phyloP scores from a whole-genome alignment of 2,888 invertebrate genomes.

The Sicus ferrugineus region DNA sequence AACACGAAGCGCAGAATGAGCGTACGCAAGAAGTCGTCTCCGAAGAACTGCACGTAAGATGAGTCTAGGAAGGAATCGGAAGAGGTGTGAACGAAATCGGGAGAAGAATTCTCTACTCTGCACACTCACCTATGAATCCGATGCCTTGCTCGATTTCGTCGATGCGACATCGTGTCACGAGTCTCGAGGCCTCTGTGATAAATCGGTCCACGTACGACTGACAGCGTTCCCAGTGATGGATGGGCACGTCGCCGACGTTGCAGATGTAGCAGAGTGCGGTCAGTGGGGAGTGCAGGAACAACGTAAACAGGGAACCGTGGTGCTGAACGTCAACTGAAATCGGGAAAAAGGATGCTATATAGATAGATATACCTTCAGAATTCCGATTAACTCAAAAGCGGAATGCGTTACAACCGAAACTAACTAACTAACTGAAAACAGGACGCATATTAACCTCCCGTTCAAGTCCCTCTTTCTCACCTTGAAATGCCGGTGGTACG shows the following conservation, averaged over 20 bases:
- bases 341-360: conserved; percentile 2
- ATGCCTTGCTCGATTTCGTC: conserved; percentile 71
- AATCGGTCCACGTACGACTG: conserved; percentile 88
- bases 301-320: conserved; percentile 91
- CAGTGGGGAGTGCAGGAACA: conserved; percentile 94
- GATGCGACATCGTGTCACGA: conserved; percentile 82
- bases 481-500: conserved; percentile 83
- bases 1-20: conserved; percentile 90
- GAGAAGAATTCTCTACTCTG: background rate
- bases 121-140: conserved; percentile 61
- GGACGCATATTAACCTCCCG: too few species aligned
- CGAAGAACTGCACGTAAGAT: conserved; percentile 85
- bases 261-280: conserved; percentile 92
- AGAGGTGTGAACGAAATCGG: background rate
- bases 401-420: too few species aligned
- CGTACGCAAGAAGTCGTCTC: conserved; percentile 92
- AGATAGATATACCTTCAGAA: too few species aligned
- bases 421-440: too few species aligned
- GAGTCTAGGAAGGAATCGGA: conserved; percentile 67
- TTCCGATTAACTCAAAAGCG: too few species aligned
- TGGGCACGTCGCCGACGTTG: conserved; percentile 83
- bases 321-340: conserved; percentile 75
- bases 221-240: conserved; percentile 90
- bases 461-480: too few species aligned
- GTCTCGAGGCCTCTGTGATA: conserved; percentile 84